A percentile compares a stretch with the other conserved stretches of the same genome.
Conservation (phyloP, 35 echinoderm and acorn worm genomes). For the Hemicentrotus pulcherrimus region DNA sequence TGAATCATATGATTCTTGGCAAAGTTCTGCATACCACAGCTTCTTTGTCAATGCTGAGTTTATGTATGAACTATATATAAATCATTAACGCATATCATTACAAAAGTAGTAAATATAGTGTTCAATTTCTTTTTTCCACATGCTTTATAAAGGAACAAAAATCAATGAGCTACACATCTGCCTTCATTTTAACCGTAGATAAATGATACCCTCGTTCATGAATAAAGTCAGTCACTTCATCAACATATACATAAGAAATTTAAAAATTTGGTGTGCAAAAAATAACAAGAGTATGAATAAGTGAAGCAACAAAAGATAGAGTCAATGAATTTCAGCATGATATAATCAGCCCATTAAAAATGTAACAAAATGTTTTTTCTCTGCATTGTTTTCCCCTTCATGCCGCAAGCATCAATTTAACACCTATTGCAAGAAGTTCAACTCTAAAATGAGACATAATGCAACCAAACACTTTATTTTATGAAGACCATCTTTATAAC, state of each 20-base stretch:
- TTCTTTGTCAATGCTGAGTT: not conserved
- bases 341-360: not conserved
- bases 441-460: not conserved
- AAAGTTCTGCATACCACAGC: not conserved
- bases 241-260: not conserved
- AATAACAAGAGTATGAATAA: not conserved
- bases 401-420: not conserved
- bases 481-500: not conserved
- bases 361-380: not conserved
- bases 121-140: not conserved
- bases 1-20: not conserved
- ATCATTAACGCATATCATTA: not conserved
- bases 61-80: not conserved
- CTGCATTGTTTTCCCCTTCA: not conserved
- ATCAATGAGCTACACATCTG: not conserved
- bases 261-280: not conserved
- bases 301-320: not conserved
- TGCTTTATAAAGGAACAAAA: not conserved
- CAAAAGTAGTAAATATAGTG: conserved; percentile 14
- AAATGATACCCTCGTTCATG: not conserved
- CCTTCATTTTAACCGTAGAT: not conserved
- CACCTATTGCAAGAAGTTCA: not conserved
- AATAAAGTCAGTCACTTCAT: no score
- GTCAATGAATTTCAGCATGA: not conserved
- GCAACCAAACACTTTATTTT: not conserved